These are phyloP conservation scores for Antechinus stuartii DNA, from an alignment of 2,113 vertebrate genomes.

Conservation along the genomic window DNA sequence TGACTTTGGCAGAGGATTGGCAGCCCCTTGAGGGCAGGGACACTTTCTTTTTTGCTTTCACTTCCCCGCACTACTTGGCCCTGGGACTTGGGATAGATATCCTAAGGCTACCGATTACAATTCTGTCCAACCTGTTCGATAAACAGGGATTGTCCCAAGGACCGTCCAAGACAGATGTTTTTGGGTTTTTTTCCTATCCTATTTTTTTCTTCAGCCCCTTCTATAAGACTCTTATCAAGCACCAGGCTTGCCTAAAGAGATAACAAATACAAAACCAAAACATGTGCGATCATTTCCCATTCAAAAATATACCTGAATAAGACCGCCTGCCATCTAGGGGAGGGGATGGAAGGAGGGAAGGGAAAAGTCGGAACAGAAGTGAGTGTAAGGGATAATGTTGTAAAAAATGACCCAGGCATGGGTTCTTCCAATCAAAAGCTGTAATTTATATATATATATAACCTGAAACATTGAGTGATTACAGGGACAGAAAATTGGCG, in stretches of 20 bases:
- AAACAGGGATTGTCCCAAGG: neutral
- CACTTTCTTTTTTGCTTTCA: neutral
- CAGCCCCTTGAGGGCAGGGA: neutral
- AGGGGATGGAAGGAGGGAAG: too few species aligned
- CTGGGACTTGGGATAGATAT: neutral
- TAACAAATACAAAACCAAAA: neutral
- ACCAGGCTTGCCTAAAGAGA: neutral
- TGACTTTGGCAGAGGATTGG: neutral
- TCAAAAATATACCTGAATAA: neutral
- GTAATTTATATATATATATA: too few species aligned
- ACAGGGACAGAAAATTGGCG: neutral
- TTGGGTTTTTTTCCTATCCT: neutral
- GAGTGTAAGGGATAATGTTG: too few species aligned
- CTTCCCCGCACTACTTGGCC: neutral
- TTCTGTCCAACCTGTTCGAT: neutral
- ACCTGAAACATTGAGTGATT: neutral
- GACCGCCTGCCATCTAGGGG: too few species aligned
- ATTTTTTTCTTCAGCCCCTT: neutral
- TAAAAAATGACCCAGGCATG: too few species aligned
- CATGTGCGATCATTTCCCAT: neutral
- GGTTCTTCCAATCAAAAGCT: too few species aligned
- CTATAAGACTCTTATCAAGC: neutral
- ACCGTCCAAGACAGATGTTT: neutral
- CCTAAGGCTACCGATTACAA: neutral
- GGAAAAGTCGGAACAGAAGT: too few species aligned